A percentile compares a stretch with the other conserved stretches of the same genome.
These are phyloP conservation scores for Malacoctenus gilli DNA, from an alignment of 2,797 vertebrate species.

Conservation along the genomic window DNA sequence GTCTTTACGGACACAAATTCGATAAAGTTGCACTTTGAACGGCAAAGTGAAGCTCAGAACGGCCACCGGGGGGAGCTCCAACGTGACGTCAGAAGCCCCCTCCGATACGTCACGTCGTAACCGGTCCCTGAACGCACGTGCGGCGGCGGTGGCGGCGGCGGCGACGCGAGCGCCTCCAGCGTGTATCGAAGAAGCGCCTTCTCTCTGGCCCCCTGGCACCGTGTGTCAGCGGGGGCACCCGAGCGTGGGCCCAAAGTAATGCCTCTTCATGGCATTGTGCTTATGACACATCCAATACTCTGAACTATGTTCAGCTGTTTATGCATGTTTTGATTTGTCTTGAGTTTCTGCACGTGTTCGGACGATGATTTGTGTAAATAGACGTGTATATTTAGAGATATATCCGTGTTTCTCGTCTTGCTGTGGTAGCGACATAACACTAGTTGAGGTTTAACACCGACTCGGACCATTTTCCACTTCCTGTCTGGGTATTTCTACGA, in stretches of 20 bases:
- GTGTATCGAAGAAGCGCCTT: slow-evolving; percentile 85
- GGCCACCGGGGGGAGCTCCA: too few relatives aligned
- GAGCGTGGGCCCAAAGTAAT: slow-evolving; percentile 93
- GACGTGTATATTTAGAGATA: too few relatives aligned
- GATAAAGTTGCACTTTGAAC: too few relatives aligned
- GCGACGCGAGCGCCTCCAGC: slow-evolving; percentile 41
- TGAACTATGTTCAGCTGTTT: slow-evolving; percentile 99
- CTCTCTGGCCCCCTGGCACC: slow-evolving; percentile 89
- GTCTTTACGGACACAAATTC: too few relatives aligned
- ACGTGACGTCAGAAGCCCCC: too few relatives aligned
- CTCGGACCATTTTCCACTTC: slow-evolving; percentile 7
- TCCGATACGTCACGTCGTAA: too few relatives aligned
- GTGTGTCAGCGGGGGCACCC: slow-evolving; percentile 88
- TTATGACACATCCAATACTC: slow-evolving; percentile 96
- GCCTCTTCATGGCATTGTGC: slow-evolving; percentile 96
- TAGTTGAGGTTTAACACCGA: slow-evolving; percentile 18
- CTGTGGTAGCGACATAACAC: slow-evolving; percentile 7
- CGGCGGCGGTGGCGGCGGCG: too few relatives aligned
- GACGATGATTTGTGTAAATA: slow-evolving; percentile 41
- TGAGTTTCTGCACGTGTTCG: slow-evolving; percentile 39
- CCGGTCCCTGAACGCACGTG: too few relatives aligned
- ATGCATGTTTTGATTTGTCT: slow-evolving; percentile 79
- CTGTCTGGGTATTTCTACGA: slow-evolving; percentile 1
- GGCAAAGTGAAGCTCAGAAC: too few relatives aligned
- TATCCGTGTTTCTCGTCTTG: slow-evolving; percentile 14